Conservation (phyloP, 2,888 invertebrate species). For the Oegoconia quadripuncta region DNA sequence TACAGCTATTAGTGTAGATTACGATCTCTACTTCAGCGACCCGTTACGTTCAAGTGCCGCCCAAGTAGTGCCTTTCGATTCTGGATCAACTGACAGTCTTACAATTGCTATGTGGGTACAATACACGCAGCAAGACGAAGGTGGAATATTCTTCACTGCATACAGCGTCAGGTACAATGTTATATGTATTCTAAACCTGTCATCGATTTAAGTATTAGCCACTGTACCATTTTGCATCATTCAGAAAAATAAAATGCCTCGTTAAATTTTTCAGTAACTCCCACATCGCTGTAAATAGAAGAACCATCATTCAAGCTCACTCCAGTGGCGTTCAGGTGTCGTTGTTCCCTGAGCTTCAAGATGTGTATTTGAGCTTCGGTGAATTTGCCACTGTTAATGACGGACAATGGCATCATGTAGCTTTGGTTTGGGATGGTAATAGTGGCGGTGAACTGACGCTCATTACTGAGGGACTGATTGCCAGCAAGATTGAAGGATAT, state of each 20-base stretch:
- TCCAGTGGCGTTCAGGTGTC: conserved; percentile 96
- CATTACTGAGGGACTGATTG: conserved; percentile 97
- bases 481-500: conserved; percentile 94
- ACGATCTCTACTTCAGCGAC: conserved; percentile 97
- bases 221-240: background rate
- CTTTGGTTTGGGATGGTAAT: conserved; percentile 95
- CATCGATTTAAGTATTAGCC: background rate
- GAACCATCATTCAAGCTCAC: conserved; percentile 93
- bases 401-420: conserved; percentile 97
- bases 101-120: conserved; percentile 98
- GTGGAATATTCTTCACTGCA: conserved; percentile 95
- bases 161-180: conserved; percentile 87
- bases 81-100: conserved; percentile 86
- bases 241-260: background rate
- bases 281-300: conserved; percentile 86
- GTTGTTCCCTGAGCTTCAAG: conserved; percentile 91
- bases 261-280: conserved; percentile 81
- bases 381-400: conserved; percentile 96
- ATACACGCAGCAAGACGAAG: conserved; percentile 93
- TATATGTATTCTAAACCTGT: background rate
- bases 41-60: conserved; percentile 93
- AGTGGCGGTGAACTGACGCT: conserved; percentile 92
- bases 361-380: conserved; percentile 93
- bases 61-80: conserved; percentile 94
- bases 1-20: conserved; percentile 97